These are phyloP conservation scores for Rhamphomyia laevipes DNA, from an alignment of 2,888 invertebrate species.

Conservation along the genomic window DNA sequence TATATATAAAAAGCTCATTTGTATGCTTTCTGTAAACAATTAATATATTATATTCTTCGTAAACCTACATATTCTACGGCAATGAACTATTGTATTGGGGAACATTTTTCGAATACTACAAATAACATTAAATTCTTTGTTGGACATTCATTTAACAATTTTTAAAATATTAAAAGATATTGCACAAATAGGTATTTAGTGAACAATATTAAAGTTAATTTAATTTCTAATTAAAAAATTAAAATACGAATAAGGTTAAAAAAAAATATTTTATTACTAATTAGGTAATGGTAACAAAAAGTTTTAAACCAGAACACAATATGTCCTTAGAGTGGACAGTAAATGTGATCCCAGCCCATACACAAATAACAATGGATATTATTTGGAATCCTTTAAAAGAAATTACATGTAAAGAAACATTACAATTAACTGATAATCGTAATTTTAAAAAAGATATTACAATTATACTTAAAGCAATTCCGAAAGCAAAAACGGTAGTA, in stretches of 20 bases:
- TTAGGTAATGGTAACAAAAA: conserved; percentile 42
- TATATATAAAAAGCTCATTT: no score
- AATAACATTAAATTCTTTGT: no score
- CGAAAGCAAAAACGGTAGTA: conserved; percentile 20
- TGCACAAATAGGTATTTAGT: neutral
- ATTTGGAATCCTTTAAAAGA: conserved; percentile 51
- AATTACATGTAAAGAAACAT: conserved; percentile 48
- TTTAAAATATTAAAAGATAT: no score
- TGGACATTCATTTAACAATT: no score
- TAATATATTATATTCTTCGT: no score
- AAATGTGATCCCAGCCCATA: conserved; percentile 43
- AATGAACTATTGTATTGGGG: no score
- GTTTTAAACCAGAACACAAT: conserved; percentile 45
- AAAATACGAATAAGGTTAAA: conserved; percentile 6
- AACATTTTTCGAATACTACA: no score
- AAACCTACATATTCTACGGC: no score
- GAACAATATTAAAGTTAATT: neutral
- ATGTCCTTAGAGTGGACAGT: conserved; percentile 46
- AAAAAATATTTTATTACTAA: no score
- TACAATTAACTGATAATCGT: conserved; percentile 50
- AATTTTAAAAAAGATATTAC: conserved; percentile 55
- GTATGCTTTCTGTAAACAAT: no score
- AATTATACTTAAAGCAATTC: conserved; percentile 48
- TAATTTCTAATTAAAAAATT: neutral
- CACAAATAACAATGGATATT: conserved; percentile 44